Conservation (phyloP, 2,888 invertebrate species). For the Plebejus anna region DNA sequence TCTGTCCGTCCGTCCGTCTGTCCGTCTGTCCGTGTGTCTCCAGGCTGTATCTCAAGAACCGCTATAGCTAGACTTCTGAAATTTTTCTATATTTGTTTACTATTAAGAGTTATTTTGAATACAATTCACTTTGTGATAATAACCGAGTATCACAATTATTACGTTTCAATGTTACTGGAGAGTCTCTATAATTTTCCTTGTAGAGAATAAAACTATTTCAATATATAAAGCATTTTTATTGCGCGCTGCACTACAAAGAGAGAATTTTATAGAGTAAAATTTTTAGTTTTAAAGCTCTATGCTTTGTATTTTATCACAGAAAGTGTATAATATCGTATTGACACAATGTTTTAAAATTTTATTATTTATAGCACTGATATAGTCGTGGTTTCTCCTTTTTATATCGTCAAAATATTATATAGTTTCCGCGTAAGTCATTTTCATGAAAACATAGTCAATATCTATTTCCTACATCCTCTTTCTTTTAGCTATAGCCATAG, state of each 20-base stretch:
- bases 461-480: neutral
- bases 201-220: slow-evolving; percentile 1
- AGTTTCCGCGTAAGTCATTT: no score
- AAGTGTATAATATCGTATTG: neutral
- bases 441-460: neutral
- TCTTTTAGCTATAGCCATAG: neutral
- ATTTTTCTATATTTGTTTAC: no score
- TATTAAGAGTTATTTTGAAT: neutral
- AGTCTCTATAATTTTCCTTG: neutral
- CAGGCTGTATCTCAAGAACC: no score
- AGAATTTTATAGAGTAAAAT: slow-evolving; percentile 3
- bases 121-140: neutral
- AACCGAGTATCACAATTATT: neutral
- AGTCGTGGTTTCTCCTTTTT: no score
- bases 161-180: neutral
- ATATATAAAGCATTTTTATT: neutral
- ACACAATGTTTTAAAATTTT: neutral
- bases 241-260: neutral
- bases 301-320: neutral
- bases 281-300: neutral
- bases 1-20: no score
- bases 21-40: no score
- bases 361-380: no score
- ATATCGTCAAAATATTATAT: no score
- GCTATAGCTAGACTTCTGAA: no score